Evolutionary conservation across 1,140 invertebrate genomes (phyloP).

Genomic region (Apis cerana): DNA sequence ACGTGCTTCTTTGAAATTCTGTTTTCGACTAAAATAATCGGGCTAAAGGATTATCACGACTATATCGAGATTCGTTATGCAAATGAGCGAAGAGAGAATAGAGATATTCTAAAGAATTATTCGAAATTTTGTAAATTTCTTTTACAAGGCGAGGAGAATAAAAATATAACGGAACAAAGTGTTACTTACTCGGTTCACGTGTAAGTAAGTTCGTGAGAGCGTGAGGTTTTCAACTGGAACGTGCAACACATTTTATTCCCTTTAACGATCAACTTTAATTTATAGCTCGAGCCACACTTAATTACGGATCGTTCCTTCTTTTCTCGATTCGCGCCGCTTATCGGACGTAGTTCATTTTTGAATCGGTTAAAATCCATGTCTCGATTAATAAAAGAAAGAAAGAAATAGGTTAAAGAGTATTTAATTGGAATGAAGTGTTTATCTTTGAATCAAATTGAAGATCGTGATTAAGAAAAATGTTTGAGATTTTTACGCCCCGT

Average conservation of each 20-base stretch:
- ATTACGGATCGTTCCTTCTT: constrained; percentile 16
- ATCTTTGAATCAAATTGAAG: neutral
- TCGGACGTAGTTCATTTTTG: neutral
- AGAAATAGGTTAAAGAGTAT: neutral
- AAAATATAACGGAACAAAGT: constrained; percentile 10
- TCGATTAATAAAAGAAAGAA: neutral
- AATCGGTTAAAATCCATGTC: neutral
- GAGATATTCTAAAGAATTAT: neutral
- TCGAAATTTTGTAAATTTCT: constrained; percentile 2
- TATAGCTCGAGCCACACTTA: neutral
- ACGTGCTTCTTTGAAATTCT: too few species aligned
- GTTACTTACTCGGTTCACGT: constrained; percentile 28
- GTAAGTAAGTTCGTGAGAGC: neutral
- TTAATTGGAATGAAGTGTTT: neutral
- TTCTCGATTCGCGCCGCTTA: neutral
- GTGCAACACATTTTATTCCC: constrained; percentile 14
- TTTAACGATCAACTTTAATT: constrained; percentile 32
- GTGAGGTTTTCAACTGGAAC: constrained; percentile 2
- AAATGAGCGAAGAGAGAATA: too few species aligned
- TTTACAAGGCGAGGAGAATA: neutral
- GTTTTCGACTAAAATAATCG: too few species aligned
- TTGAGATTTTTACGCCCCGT: neutral
- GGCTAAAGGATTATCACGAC: too few species aligned
- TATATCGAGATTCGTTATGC: too few species aligned
- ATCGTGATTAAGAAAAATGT: neutral